Evolutionary conservation across 1,140 invertebrate genomes (phyloP), one percentile per base, ranked within the genome.

Genomic region (Diprion similis): DNA sequence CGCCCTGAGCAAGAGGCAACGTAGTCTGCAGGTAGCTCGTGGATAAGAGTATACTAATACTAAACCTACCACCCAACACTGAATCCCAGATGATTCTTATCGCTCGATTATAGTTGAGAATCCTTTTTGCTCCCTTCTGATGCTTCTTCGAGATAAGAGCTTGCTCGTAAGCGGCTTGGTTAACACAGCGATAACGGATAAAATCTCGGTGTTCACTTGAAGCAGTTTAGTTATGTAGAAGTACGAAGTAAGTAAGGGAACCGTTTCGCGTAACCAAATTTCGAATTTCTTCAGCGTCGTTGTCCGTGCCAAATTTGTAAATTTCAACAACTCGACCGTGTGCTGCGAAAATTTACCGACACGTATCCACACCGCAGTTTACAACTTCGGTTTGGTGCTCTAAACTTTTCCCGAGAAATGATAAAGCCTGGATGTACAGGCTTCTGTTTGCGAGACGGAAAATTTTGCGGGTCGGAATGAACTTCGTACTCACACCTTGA

Each of bases 1-100:
- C 24, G 24, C 24, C 24, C 24, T 37, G 24, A 37, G 24, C 24
- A 37, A 37, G 24, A 37, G 24, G 24, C 24, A 37, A 37, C 24
- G 24, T 37, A 59, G 51, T 17, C n/a, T 59, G 51, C 11, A 59
- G 11, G 51, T 59, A 59, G 51, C 51, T 4, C 11, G 51, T 59
- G n/a, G 11, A 59, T 59, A 59, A 59, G n/a, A n/a, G n/a, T n/a
- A 59, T 59, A 59, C n/a, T n/a, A n/a, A n/a, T 59, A 13, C 51
- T 59, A 0, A 13, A 15, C 51, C 51, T 4, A 59, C 51, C 51
- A 17, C 6, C 11, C n/a, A 51, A 13, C 51, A 6, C 51, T 59
- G 51, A 59, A 59, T 59, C n/a, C 51, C 51, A 8, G 51, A 59
- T 59, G 51, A 59, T 59, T 59, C 51, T 59, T 59, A 59, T 59